Evolutionary conservation across 2,888 invertebrate genomes (phyloP), one percentile per base, ranked within the genome.

Genomic region (Ochropleura plecta): DNA sequence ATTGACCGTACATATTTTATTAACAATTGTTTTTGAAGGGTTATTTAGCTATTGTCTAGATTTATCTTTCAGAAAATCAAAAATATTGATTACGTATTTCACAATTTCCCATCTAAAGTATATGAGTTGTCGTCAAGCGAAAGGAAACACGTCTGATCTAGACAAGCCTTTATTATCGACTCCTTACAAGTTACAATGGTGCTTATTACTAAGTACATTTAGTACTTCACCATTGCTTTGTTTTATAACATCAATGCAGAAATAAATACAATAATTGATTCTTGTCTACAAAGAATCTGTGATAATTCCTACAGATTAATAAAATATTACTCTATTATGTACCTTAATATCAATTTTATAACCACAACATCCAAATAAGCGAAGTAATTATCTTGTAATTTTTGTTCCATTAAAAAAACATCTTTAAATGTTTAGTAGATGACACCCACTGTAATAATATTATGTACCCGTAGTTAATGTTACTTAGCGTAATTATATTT

Each of bases 261-360:
- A n/a, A n/a, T n/a, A n/a, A n/a, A n/a, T n/a, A n/a, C n/a, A n/a
- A n/a, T n/a, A 55, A 55, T 46, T 14, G 3, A 7, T 18, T 68
- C 6, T 63, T 10, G 40, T 18, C 8, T 65, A 18, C 7, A 16
- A 18, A 12, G 0, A 65, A 12, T 18, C 18, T 20, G 20, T 20
- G 0, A 49, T 10, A 60, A 46, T 20, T 66, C 44, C 3, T 44
- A 55, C 51, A 42, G 16, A 49, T 3, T 8, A 63, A 44, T 46
- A 42, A 14, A 51, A 51, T 1, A 42, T 18, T 18, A 9, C 4
- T 0, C 14, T 40, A 30, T n/a, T 7, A 59, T 10, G 20, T 12
- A 40, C 46, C 64, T 69, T 81, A 77, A 71, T 71, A 46, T 5
- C 10, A n/a, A 65, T 81, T 70, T 70, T 30, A 81, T 79, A 30